Base-by-base conservation (phyloP, 2,888 invertebrate species). In the Fragum whitleyi region DNA sequence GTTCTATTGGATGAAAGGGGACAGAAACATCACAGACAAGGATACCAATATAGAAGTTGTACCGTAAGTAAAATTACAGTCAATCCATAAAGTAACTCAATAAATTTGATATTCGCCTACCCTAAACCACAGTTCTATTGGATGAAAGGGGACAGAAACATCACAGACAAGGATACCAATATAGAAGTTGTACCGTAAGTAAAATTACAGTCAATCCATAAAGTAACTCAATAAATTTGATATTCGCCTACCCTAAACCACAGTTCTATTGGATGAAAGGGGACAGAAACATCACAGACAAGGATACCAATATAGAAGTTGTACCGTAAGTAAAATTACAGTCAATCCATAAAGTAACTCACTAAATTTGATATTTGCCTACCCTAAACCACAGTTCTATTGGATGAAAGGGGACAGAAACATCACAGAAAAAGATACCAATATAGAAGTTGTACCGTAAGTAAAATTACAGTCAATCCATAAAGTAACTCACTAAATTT, bases 1-100 rank as follows among this genome's bases (percentile, higher is more conserved):
- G 0, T 70, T 87, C 39, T 80, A 78, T 53, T 90, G 88, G 89
- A 85, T 69, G 42, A 83, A 85, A 74, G 85, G 82, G n/a, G 82
- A 71, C 7, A 39, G 74, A 6, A 83, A 78, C 32, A 75, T 86
- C 7, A 74, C 77, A 0, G 73, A 71, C 0, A 19, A 85, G n/a
- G 72, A 74, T 65, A 72, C 42, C 0, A 73, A 79, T 19, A 77
- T 71, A 6, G 68, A 72, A 23, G 21, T 62, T 14, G 61, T 62
- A 11, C 62, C 77, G 83, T 82, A 62, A 82, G 82, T 75, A 29
- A 7, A 32, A 14, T 36, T 67, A 39, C 7, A 14, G 14, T 39
- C 14, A 39, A 39, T 6, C 6, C 7, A 39, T 39, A 39, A 39
- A 39, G 39, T 9, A 9, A 39, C 39, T 14, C 39, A 39, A 9